Evolutionary conservation across 2,797 vertebrate species (phyloP), one percentile per base, ranked within the genome.

Genomic region (Notolepis coatsorum): DNA sequence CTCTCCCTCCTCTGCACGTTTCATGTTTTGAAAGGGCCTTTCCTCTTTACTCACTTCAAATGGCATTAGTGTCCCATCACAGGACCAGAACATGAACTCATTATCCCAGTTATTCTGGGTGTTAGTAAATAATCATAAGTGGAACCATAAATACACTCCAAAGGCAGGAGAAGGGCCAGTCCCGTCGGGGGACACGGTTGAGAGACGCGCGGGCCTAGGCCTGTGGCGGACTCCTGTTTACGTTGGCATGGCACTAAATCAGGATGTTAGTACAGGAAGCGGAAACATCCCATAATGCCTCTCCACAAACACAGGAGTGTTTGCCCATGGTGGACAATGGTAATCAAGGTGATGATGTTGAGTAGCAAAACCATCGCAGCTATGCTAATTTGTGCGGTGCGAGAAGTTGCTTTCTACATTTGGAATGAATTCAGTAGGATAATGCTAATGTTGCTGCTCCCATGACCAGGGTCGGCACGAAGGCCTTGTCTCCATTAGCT

Each of bases 11-110:
- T n/a, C n/a, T 49, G 24, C 24, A 3, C 8, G 45, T 67, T 67
- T 61, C 49, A 77, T 70, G 50, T 67, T 61, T 18, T 35, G 39
- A n/a, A n/a, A n/a, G 35, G 55, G 20, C 42, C 20, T 42, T 27
- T 54, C 57, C n/a, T 60, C 21, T 53, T 33, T 25, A 12, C 47
- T 51, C 10, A 17, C 35, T 68, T 50, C 42, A 71, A 59, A 77
- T 58, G 43, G 59, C 25, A 46, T 71, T 61, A 62, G 35, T n/a
- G 9, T 35, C 49, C 43, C 55, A 17, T 47, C 41, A 48, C 31
- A 38, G 24, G 35, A 60, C 37, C 45, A 39, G 12, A 39, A 52
- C 21, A 12, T 27, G 30, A 38, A 28, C 30, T 49, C 21, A 5
- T 47, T 28, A 20, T 39, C 31, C 5, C 38, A 53, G 27, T 25